phyloP scores from a whole-genome alignment of 1,140 invertebrate species.

The Drosophila pandora region DNA sequence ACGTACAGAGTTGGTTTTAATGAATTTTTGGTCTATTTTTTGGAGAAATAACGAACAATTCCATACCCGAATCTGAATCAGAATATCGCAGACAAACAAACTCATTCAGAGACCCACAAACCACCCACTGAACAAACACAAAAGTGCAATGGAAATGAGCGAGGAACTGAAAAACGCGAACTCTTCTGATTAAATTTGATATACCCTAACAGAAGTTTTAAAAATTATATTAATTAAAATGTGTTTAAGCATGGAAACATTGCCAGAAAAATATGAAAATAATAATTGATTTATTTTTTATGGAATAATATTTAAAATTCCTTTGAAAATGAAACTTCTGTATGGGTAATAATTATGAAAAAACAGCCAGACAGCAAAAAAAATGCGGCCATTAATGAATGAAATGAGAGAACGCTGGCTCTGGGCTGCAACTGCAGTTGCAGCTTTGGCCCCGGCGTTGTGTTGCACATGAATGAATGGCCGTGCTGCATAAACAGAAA shows the following conservation, averaged over 20 bases:
- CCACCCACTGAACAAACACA: constrained; percentile 45
- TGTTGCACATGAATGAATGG: constrained; percentile 68
- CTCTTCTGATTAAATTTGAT: constrained; percentile 1
- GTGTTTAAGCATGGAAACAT: background rate
- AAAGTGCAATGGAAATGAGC: constrained; percentile 59
- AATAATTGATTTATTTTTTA: too few species aligned
- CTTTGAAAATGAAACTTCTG: constrained; percentile 21
- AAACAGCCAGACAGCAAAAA: constrained; percentile 49
- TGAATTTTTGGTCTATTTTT: background rate
- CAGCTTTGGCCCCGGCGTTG: constrained; percentile 32
- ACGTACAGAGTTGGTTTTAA: background rate
- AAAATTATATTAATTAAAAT: background rate
- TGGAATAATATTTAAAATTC: too few species aligned
- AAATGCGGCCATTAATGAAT: constrained; percentile 75
- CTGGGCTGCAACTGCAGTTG: constrained; percentile 38
- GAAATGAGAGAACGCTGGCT: constrained; percentile 56
- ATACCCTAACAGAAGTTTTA: constrained; percentile 24
- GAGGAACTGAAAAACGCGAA: background rate
- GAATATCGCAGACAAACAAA: constrained; percentile 20
- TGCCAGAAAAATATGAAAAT: too few species aligned
- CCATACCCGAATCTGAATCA: constrained; percentile 23
- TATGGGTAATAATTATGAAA: constrained; percentile 29
- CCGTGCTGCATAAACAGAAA: constrained; percentile 64
- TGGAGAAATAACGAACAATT: background rate
- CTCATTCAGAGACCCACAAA: constrained; percentile 26